Conservation (phyloP, 2,888 invertebrate species). For the Poecilobothrus nobilitatus region DNA sequence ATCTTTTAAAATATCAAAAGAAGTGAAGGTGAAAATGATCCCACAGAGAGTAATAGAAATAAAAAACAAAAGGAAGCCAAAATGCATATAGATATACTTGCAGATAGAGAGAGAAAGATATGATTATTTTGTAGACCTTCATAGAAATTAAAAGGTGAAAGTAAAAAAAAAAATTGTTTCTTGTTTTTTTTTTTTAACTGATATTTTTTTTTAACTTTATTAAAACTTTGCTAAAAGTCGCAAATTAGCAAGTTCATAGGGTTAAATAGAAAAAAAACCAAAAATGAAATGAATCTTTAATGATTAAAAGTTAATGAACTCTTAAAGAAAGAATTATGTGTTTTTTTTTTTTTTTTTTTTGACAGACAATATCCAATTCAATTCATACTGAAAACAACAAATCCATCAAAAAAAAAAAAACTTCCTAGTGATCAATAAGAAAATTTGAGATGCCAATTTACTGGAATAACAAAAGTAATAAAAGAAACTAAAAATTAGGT, state of each 20-base stretch:
- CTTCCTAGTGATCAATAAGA: too few relatives aligned
- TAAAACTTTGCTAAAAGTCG: neutral
- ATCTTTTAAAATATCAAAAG: neutral
- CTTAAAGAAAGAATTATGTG: neutral
- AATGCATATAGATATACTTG: neutral
- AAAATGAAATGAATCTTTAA: neutral
- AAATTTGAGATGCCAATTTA: too few relatives aligned
- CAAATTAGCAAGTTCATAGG: neutral
- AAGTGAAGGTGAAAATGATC: constrained; percentile 6
- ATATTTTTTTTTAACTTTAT: neutral
- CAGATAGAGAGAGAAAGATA: neutral
- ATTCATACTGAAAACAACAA: too few relatives aligned
- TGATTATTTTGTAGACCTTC: neutral
- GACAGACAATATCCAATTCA: too few relatives aligned
- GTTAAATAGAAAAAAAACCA: neutral
- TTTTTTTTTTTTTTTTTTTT: too few relatives aligned
- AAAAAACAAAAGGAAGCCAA: neutral
- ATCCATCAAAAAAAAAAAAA: too few relatives aligned
- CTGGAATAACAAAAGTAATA: too few relatives aligned
- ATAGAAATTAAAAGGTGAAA: constrained; percentile 2
- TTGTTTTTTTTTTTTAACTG: too few relatives aligned
- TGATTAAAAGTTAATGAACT: neutral
- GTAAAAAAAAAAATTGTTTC: neutral
- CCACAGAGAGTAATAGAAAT: neutral
- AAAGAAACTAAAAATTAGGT: too few relatives aligned